Percentiles rank a stretch among this genome's conserved stretches.
Conservation (phyloP, 2,797 vertebrate species). For the Chromobotia macracanthus region DNA sequence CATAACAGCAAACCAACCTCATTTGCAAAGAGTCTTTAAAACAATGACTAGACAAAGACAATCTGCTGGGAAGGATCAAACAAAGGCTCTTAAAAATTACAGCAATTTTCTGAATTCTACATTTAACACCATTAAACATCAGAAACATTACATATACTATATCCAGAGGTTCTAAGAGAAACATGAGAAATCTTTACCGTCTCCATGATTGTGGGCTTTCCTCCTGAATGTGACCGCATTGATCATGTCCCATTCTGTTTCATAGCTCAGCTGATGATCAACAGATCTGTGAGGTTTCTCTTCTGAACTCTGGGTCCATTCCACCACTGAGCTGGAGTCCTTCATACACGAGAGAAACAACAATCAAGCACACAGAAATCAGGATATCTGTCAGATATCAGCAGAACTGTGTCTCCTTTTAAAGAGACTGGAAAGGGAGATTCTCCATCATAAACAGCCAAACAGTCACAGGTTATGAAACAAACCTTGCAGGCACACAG, state of each 20-base stretch:
- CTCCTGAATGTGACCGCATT: constrained; percentile 91
- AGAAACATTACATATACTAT: not conserved
- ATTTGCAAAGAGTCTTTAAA: not conserved
- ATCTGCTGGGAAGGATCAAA: not conserved
- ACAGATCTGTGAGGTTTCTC: constrained; percentile 74
- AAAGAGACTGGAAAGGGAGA: not conserved
- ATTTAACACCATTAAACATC: not conserved
- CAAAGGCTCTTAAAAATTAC: not conserved
- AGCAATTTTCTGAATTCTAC: not conserved
- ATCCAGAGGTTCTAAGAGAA: not conserved
- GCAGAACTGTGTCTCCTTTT: not conserved
- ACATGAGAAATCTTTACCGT: constrained; percentile 65
- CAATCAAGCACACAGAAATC: not conserved
- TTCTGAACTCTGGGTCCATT: constrained; percentile 85
- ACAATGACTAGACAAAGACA: not conserved
- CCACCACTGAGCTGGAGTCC: constrained; percentile 96
- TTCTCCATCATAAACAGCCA: not conserved
- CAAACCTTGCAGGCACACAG: constrained; percentile 92
- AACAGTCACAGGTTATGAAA: constrained; percentile 11
- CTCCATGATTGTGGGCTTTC: constrained; percentile 84
- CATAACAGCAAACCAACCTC: not conserved
- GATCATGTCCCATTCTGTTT: constrained; percentile 98
- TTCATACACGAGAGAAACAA: constrained; percentile 55
- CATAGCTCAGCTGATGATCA: constrained; percentile 87
- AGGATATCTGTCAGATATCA: not conserved